Evolutionary conservation across 2,888 invertebrate genomes (phyloP), one percentile per base, ranked within the genome.

Genomic region (Cosmorhoe ocellata): DNA sequence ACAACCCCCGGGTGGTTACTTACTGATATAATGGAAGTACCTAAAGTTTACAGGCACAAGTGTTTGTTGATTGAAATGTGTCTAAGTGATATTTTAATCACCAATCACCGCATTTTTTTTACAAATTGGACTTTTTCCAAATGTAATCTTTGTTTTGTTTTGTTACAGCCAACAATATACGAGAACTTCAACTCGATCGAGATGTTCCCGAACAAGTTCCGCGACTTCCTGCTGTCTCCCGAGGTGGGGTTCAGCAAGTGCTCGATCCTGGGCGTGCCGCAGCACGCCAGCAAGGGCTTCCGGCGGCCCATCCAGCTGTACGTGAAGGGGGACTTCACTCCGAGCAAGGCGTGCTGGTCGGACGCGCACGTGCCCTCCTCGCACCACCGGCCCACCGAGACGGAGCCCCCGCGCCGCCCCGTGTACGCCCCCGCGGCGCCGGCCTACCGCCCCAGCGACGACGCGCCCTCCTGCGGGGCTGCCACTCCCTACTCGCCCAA

Each of bases 181-280:
- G 93, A 94, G 69, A 97, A 96, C 79, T 98, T 95, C 90, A 93
- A 94, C 68, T 91, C 91, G 43, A 97, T 98, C 63, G 94, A 96
- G 76, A 93, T 99, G 74, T 95, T 94, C 66, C 99, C 99, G 5
- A 95, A 97, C 66, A 95, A 96, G 74, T 99, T 99, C 81, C 95
- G 96, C 41, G 97, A 98, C 72, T 99, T 96, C 84, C 92, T 99
- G 28, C 91, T 99, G 2, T 95, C 96, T 13, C 92, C 95, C 0
- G 97, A 97, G 74, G 96, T 99, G 34, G 98, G 98, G 3, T 99
- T 98, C 86, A 94, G 94, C 71, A 96, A 96, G 74, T 96, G 96
- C 74, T 96, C 96, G 74, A 94, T 96, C 1, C 87, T 98, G 33
- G 97, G 96, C 22, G 94, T 93, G 1, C 95, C 97, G 3, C 92